Evolutionary conservation across 2,113 vertebrate species (phyloP), one percentile per base, ranked within the genome.

Genomic region (Helogale parvula): DNA sequence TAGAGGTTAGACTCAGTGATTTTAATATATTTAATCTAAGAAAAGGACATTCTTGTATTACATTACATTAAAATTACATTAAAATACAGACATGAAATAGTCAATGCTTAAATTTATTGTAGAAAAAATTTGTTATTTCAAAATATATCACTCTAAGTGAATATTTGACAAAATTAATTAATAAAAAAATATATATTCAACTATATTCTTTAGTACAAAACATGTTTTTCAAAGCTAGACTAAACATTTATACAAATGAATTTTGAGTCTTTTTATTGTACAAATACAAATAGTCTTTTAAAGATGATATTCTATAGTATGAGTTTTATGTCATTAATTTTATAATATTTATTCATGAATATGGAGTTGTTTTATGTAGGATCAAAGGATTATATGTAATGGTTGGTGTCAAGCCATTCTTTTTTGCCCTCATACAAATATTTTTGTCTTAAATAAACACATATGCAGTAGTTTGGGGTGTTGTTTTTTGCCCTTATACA

Each of bases 1-100:
- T 95, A 90, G 60, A 97, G 71, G 91, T 98, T 97, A 19, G 38
- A 52, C 88, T 95, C 50, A 76, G 10, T 89, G 93, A 96, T 97
- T 96, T 60, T 14, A 9, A 38, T 96, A 16, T 89, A 90, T 94
- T 96, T 74, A 97, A 88, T 92, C 9, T 79, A 97, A 94, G 96
- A 19, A 19, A n/a, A 68, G 0, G 3, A 27, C 0, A 33, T 94
- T 94, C 12, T 41, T 80, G n/a, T 47, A 11, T 69, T 38, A 9
- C 74, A 74, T 29, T 41, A 41, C 41, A 41, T 41, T 41, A 41
- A 41, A 52, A 11, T 69, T 38, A 9, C 74, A 74, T 29, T 76
- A 38, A 90, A 65, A 45, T 87, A 1, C 4, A 93, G 33, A 54
- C 8, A 89, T 47, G 5, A 71, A 95, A n/a, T 17, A 23, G 5